These are phyloP conservation scores for Anodontia alba DNA, from an alignment of 2,888 invertebrate genomes.

Conservation along the genomic window DNA sequence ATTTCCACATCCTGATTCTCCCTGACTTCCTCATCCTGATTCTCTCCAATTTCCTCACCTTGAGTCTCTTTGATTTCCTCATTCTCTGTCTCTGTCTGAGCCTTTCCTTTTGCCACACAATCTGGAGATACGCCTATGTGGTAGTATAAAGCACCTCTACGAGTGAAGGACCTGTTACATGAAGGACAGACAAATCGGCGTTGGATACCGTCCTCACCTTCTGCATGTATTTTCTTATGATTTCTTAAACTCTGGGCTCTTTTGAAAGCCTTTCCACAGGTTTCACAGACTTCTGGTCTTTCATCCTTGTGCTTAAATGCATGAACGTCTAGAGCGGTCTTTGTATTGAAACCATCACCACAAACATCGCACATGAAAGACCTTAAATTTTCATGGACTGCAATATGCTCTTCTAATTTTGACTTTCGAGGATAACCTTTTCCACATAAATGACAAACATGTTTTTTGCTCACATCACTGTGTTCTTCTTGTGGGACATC, in stretches of 20 bases:
- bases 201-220: not conserved
- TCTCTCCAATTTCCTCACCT: too few species aligned
- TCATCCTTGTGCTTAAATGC: slow-evolving; percentile 28
- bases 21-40: too few species aligned
- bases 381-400: not conserved
- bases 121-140: slow-evolving; percentile 37
- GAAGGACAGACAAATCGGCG: not conserved
- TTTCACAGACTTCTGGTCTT: slow-evolving; percentile 33
- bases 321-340: slow-evolving; percentile 34
- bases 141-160: slow-evolving; percentile 37
- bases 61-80: not conserved
- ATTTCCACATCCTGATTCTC: too few species aligned
- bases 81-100: not conserved
- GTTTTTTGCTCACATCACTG: not conserved
- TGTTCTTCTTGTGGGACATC: not conserved
- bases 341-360: slow-evolving; percentile 26
- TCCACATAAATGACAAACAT: not conserved
- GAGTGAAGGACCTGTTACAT: slow-evolving; percentile 37
- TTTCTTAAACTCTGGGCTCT: slow-evolving; percentile 7
- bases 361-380: slow-evolving; percentile 38
- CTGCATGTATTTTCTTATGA: slow-evolving; percentile 23
- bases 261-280: slow-evolving; percentile 45
- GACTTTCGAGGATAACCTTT: not conserved
- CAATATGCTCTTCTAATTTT: slow-evolving; percentile 26
- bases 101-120: not conserved